Conservation (phyloP, 64 coral and sea anemone genomes). For the Anthopleura sola region DNA sequence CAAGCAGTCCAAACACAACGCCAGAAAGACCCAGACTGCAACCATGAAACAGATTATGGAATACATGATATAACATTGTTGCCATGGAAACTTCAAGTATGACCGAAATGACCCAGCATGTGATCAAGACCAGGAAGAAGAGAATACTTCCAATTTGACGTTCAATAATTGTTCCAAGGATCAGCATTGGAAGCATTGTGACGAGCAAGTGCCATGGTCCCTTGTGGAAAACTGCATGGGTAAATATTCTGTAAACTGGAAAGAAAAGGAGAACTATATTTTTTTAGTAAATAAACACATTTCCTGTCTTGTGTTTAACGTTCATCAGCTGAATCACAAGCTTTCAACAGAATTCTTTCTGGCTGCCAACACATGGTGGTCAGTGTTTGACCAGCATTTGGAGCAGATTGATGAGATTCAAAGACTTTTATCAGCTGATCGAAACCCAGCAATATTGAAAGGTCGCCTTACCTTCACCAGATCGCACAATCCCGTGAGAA, state of each 20-base stretch:
- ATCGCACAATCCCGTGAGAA: background rate
- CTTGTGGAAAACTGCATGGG: constrained; percentile 9
- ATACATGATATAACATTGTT: constrained; percentile 16
- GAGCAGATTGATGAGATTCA: no score
- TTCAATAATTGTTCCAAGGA: background rate
- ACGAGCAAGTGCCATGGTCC: constrained; percentile 16
- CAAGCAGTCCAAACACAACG: constrained; percentile 12
- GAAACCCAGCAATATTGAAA: no score
- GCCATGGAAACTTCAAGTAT: constrained; percentile 23
- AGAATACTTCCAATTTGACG: constrained; percentile 20
- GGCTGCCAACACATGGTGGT: no score
- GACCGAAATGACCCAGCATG: background rate
- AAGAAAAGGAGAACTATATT: background rate
- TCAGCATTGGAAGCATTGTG: constrained; percentile 20
- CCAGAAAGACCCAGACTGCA: constrained; percentile 20
- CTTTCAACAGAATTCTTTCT: no score
- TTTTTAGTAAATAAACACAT: background rate
- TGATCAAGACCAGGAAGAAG: background rate
- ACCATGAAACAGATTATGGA: constrained; percentile 21
- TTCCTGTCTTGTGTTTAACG: no score
- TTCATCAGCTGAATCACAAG: no score
- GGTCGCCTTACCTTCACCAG: background rate
- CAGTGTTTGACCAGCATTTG: no score
- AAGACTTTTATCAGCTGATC: no score
- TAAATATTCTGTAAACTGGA: constrained; percentile 18